Evolutionary conservation across 2,888 invertebrate species (phyloP), one percentile per base, ranked within the genome.

Genomic region (Muscina levida): DNA sequence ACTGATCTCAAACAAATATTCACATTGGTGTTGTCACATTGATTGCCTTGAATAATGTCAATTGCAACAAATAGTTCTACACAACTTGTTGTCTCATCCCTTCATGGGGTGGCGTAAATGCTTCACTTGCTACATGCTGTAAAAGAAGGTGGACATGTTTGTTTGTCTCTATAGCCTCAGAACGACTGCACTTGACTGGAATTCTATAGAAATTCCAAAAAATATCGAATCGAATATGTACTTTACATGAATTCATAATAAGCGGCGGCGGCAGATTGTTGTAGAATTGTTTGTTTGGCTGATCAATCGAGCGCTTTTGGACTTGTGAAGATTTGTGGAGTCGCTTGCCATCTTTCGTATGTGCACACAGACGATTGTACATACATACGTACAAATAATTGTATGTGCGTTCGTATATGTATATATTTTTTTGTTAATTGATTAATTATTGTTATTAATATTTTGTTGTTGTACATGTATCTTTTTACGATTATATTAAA

Each of bases 401-500:
- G n/a, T n/a, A n/a, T n/a, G n/a, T n/a, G n/a, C n/a, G n/a, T n/a
- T n/a, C n/a, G n/a, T n/a, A n/a, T n/a, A n/a, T n/a, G n/a, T n/a
- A 17, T 13, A 62, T 39, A 76, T 74, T 31, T n/a, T n/a, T n/a
- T 76, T 77, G 73, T 77, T 77, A 73, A 80, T 80, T 74, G 73
- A 80, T 80, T 80, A 80, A 71, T 76, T 74, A 74, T 81, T 73
- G 67, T 59, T 57, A 72, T 68, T 73, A 71, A 51, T 57, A 70
- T 68, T 39, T 71, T 59, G 22, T 31, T 65, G 59, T 72, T 24
- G 15, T 57, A 37, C 19, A 46, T 59, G 46, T 37, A 44, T 15
- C 22, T 78, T 59, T 75, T 62, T 48, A 56, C 37, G 15, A 68
- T 48, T 57, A 53, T 42, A 71, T 77, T 77, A 62, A 81, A 77